Conservation (phyloP, 2,888 invertebrate species). For the Amorpha juglandis region DNA sequence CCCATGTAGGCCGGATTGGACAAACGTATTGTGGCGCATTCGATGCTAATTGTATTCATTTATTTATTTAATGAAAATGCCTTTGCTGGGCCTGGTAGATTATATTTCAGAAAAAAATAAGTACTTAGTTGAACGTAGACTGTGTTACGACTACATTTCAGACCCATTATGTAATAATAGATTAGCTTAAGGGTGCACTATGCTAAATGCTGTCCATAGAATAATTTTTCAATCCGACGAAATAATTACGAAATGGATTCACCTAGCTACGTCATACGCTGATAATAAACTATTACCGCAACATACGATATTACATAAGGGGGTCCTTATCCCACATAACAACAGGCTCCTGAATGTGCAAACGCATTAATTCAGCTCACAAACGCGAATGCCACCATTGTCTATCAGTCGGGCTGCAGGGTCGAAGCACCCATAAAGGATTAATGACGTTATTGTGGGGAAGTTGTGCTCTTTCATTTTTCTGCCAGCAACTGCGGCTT, state of each 20-base stretch:
- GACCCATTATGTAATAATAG: too few species aligned
- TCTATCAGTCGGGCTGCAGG: constrained; percentile 74
- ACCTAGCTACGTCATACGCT: neutral
- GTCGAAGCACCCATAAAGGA: constrained; percentile 78
- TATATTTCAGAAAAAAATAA: neutral
- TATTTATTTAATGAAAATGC: neutral
- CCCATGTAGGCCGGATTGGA: neutral
- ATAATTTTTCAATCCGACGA: too few species aligned
- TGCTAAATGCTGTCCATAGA: too few species aligned
- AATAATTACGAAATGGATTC: too few species aligned
- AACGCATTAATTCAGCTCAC: constrained; percentile 80
- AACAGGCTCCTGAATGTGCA: constrained; percentile 54
- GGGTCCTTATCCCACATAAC: neutral
- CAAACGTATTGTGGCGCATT: neutral
- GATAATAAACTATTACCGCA: neutral
- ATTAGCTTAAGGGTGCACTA: too few species aligned
- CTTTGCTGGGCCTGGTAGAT: neutral
- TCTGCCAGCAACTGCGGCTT: constrained; percentile 57
- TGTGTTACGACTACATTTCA: too few species aligned
- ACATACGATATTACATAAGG: neutral
- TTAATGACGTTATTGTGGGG: constrained; percentile 78
- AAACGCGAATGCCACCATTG: constrained; percentile 79
- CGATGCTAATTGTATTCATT: constrained; percentile 10
- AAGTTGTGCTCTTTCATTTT: constrained; percentile 64
- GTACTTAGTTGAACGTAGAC: too few species aligned